Evolutionary conservation across 2,113 vertebrate species (phyloP).

Genomic region (Psittacus erithacus): DNA sequence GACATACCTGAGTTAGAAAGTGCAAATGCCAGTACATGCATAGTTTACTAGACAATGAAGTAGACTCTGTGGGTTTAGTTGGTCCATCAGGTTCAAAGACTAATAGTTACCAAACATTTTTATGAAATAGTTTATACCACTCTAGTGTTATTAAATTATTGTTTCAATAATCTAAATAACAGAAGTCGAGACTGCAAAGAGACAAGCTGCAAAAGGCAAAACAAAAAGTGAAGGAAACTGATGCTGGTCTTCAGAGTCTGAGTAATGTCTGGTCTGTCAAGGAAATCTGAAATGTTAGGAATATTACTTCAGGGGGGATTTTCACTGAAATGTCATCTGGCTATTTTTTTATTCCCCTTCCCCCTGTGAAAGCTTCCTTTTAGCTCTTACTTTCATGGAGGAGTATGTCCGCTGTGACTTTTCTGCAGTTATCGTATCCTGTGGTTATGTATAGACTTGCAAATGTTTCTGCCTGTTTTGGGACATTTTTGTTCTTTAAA

Average conservation of each 20-base stretch:
- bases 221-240: not conserved
- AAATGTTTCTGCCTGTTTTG: not conserved
- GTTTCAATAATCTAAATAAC: not conserved
- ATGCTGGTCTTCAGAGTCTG: not conserved
- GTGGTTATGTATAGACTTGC: not conserved
- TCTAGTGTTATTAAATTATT: not conserved
- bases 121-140: not conserved
- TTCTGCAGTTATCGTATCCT: not conserved
- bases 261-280: not conserved
- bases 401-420: not conserved
- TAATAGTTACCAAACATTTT: not conserved
- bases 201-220: not conserved
- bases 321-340: not conserved
- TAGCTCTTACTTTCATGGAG: not conserved
- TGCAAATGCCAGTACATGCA: not conserved
- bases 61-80: not conserved
- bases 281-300: not conserved
- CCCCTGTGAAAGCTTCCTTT: not conserved
- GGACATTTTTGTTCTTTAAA: not conserved
- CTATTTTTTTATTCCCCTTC: not conserved
- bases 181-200: not conserved
- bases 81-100: not conserved
- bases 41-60: not conserved
- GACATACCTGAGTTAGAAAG: not conserved
- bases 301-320: not conserved